Evolutionary conservation across 2,113 vertebrate genomes (phyloP).

Genomic region (Eonycteris spelaea): DNA sequence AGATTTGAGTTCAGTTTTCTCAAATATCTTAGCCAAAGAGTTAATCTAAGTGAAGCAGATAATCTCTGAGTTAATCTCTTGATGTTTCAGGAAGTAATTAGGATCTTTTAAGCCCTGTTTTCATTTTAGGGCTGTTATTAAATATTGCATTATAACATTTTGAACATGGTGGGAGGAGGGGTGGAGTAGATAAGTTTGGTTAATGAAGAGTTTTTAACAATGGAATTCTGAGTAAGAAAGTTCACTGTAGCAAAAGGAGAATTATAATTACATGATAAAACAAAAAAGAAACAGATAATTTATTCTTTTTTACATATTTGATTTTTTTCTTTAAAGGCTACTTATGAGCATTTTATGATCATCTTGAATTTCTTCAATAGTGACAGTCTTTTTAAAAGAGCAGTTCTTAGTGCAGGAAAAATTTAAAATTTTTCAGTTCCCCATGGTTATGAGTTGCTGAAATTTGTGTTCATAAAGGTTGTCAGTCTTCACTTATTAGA

Average conservation of each 20-base stretch:
- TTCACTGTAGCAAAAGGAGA: not conserved
- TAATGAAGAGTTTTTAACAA: not conserved
- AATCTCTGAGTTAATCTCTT: not conserved
- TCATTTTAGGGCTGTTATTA: not conserved
- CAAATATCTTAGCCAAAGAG: not conserved
- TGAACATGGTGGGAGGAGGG: not conserved
- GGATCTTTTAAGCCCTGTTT: not conserved
- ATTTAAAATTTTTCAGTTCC: not conserved
- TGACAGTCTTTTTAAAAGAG: not conserved
- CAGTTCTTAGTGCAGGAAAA: not conserved
- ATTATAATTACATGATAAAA: not conserved
- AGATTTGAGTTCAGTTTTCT: not conserved
- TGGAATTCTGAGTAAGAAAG: not conserved
- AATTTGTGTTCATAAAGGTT: slow-evolving; percentile 28
- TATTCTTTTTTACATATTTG: not conserved
- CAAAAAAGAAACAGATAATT: not conserved
- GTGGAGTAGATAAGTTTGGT: not conserved
- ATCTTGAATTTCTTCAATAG: not conserved
- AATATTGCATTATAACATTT: not conserved
- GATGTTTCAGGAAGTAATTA: not conserved
- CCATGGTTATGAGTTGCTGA: not conserved
- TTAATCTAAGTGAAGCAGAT: not conserved
- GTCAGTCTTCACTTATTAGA: slow-evolving; percentile 22
- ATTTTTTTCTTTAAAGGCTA: not conserved
- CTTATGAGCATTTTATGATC: not conserved